Evolutionary conservation across 2,113 vertebrate species (phyloP).

Genomic region (Dolichotis patagonum): DNA sequence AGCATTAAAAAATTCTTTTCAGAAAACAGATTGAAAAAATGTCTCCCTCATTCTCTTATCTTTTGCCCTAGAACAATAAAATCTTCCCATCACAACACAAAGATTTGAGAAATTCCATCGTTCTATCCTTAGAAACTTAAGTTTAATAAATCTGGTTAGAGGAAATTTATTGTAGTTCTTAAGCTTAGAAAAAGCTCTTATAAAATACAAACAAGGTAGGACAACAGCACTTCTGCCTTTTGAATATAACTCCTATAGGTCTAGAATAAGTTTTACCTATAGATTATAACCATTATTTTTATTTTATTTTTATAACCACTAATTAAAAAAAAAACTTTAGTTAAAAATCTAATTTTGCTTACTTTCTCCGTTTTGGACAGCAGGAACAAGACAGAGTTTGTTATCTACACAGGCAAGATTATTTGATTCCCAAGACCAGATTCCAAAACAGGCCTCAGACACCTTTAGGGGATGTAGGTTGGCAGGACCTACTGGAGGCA

Average conservation of each 20-base stretch:
- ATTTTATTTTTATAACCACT: background rate
- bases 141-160: slow-evolving; percentile 67
- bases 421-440: slow-evolving; percentile 10
- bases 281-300: background rate
- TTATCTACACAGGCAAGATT: background rate
- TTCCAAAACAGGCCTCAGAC: background rate
- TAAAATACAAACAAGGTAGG: slow-evolving; percentile 47
- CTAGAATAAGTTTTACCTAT: background rate
- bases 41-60: background rate
- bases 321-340: background rate
- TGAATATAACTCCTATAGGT: background rate
- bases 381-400: background rate
- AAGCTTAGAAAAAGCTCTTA: slow-evolving; percentile 33
- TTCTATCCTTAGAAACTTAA: slow-evolving; percentile 52
- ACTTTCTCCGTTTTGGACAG: background rate
- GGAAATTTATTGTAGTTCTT: slow-evolving; percentile 64
- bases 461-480: background rate
- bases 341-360: slow-evolving; percentile 5
- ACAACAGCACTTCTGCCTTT: slow-evolving; percentile 1
- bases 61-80: slow-evolving; percentile 46
- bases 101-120: slow-evolving; percentile 58
- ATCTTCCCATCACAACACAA: background rate
- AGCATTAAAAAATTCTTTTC: slow-evolving; percentile 68
- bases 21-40: slow-evolving; percentile 19
- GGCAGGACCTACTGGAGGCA: background rate